These are phyloP conservation scores for Leptobrachium leishanense DNA, from an alignment of 2,113 vertebrate species.

Conservation along the genomic window DNA sequence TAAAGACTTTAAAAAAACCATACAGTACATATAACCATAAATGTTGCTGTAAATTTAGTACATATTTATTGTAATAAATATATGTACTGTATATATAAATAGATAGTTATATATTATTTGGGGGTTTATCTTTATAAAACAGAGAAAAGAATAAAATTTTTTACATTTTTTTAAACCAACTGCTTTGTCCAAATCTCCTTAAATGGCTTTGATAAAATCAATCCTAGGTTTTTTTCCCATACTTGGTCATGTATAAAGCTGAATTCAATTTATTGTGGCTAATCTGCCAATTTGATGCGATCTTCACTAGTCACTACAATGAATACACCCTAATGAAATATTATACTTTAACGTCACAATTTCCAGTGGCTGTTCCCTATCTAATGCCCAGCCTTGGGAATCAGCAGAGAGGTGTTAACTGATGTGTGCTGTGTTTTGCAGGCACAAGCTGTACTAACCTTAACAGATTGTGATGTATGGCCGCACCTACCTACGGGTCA, in stretches of 20 bases:
- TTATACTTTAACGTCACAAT: conserved; percentile 18
- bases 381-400: conserved; percentile 37
- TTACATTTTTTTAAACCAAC: no score
- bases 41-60: neutral
- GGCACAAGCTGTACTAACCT: conserved; percentile 28
- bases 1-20: no score
- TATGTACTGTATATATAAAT: no score
- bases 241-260: conserved; percentile 3
- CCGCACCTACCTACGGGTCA: conserved; percentile 39
- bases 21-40: neutral
- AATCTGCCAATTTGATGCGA: conserved; percentile 12
- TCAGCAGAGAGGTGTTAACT: conserved; percentile 41
- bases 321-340: conserved; percentile 34
- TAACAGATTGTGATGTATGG: conserved; percentile 18
- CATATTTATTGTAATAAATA: no score
- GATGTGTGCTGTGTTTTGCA: conserved; percentile 30
- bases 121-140: no score
- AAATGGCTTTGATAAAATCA: neutral
- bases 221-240: neutral
- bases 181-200: no score
- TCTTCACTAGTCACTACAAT: neutral
- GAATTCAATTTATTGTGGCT: neutral
- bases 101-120: no score
- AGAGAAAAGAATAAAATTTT: no score
- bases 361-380: neutral